A percentile compares a stretch with the other conserved stretches of the same genome.
These are phyloP conservation scores for Muscina levida DNA, from an alignment of 2,888 invertebrate species.

Conservation along the genomic window DNA sequence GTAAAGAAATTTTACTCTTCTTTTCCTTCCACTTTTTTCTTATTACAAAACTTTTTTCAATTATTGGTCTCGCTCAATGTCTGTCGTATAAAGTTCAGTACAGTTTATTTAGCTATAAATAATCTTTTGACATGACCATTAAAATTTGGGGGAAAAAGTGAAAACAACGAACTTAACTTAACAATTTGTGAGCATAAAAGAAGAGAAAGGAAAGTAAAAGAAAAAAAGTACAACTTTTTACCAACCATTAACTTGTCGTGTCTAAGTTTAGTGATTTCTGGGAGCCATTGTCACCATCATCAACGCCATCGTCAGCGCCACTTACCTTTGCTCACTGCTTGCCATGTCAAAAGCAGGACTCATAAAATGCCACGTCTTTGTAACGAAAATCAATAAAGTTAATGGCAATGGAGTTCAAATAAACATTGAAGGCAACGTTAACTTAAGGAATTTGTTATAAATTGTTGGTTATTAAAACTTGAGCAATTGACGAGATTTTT, in stretches of 20 bases:
- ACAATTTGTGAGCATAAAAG: too few relatives aligned
- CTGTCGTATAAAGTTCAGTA: not conserved
- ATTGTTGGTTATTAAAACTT: not conserved
- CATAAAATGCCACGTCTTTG: too few relatives aligned
- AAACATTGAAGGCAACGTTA: too few relatives aligned
- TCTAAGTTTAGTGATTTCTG: conserved; percentile 12
- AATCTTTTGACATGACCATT: conserved; percentile 9
- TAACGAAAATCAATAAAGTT: too few relatives aligned
- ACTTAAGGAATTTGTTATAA: not conserved
- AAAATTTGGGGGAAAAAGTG: not conserved
- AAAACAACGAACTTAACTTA: too few relatives aligned
- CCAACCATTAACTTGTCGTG: not conserved
- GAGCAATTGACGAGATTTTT: conserved; percentile 4
- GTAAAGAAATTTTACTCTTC: conserved; percentile 5
- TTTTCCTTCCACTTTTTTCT: too few relatives aligned
- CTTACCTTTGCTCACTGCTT: too few relatives aligned
- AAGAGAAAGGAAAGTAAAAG: conserved; percentile 1
- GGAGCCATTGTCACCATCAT: not conserved
- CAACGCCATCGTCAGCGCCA: not conserved
- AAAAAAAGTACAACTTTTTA: not conserved
- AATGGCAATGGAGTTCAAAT: not conserved
- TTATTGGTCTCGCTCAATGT: conserved; percentile 1
- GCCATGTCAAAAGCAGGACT: not conserved
- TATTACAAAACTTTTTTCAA: not conserved
- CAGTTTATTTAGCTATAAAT: conserved; percentile 15